Evolutionary conservation across 2,113 vertebrate genomes (phyloP).

Genomic region (Vireo altiloquus): DNA sequence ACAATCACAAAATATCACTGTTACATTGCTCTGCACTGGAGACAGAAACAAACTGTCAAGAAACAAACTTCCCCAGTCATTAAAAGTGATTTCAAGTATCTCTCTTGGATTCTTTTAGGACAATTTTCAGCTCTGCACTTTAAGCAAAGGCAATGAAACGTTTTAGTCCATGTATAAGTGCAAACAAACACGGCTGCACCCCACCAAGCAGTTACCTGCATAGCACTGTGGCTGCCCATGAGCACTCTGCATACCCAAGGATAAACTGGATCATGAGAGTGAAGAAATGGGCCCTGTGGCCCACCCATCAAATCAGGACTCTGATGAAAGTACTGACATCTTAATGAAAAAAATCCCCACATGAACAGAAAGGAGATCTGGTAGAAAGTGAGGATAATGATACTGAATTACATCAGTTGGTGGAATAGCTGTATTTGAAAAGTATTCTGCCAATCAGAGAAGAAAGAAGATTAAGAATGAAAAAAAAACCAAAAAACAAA

Average conservation of each 20-base stretch:
- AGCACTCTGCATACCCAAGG: background rate
- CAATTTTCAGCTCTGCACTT: background rate
- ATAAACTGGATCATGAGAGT: background rate
- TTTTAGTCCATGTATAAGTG: background rate
- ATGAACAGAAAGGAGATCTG: background rate
- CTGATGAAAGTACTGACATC: background rate
- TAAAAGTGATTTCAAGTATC: background rate
- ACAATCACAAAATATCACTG: background rate
- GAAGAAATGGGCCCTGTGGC: background rate
- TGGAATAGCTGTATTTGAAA: background rate
- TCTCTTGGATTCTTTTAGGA: background rate
- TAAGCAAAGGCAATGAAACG: background rate
- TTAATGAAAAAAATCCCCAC: background rate
- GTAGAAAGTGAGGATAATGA: background rate
- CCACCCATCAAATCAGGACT: background rate
- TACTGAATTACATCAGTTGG: background rate
- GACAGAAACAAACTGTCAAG: background rate
- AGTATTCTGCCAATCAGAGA: background rate
- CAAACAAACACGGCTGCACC: background rate
- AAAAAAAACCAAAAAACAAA: background rate
- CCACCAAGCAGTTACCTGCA: background rate
- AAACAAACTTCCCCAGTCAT: background rate
- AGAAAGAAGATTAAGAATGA: background rate
- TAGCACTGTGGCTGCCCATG: background rate
- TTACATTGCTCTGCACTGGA: background rate